phyloP scores from a whole-genome alignment of 2,113 vertebrate species.

The Taxidea taxus region DNA sequence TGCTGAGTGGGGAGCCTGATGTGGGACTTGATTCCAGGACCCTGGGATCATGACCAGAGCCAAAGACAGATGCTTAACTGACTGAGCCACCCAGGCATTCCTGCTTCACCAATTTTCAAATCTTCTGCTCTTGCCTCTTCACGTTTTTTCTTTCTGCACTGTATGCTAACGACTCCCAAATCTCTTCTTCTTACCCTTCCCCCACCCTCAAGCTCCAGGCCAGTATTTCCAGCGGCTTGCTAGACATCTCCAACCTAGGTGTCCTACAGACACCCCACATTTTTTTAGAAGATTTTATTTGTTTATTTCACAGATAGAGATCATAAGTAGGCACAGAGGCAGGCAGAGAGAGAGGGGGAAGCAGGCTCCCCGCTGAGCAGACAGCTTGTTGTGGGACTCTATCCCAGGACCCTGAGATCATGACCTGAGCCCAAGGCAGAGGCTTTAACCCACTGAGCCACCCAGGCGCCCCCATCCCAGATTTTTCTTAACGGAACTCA shows the following conservation, averaged over 20 bases:
- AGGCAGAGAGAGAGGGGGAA: no score
- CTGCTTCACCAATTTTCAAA: conserved; percentile 22
- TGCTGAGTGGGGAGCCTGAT: not conserved
- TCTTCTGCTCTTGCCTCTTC: not conserved
- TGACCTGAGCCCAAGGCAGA: no score
- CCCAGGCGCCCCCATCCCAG: not conserved
- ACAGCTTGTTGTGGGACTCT: no score
- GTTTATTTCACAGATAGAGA: no score
- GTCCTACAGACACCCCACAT: conserved; percentile 18
- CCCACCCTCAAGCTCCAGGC: not conserved
- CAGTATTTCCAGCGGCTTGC: conserved; percentile 30
- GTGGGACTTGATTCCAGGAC: not conserved
- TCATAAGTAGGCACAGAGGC: no score
- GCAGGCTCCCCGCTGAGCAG: no score
- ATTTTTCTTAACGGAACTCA: conserved; percentile 45
- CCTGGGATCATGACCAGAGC: not conserved
- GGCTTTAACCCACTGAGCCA: no score
- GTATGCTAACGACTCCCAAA: not conserved
- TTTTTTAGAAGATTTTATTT: not conserved
- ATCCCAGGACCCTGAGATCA: no score
- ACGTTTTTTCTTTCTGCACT: conserved; percentile 39
- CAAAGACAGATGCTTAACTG: not conserved
- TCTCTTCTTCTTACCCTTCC: conserved; percentile 16
- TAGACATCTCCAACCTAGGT: conserved; percentile 12
- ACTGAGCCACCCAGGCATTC: not conserved